These are phyloP conservation scores for Caiman crocodilus DNA, from an alignment of 2,797 vertebrate genomes.

Conservation along the genomic window DNA sequence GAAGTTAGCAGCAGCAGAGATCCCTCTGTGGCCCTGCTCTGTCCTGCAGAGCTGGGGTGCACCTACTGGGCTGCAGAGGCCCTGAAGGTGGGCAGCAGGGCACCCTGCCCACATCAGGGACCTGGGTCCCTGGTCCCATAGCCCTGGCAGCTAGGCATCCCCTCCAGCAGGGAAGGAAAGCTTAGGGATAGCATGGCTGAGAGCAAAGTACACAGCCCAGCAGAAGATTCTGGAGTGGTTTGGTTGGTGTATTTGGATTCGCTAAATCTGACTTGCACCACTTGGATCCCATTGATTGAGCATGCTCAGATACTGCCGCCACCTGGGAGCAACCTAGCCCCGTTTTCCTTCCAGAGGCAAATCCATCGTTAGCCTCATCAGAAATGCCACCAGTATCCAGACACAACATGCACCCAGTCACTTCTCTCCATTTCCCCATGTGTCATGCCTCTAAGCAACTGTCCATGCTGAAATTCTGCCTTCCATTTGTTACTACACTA, in stretches of 20 bases:
- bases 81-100: no score
- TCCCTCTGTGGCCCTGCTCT: no score
- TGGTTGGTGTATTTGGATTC: no score
- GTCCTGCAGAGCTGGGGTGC: no score
- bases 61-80: no score
- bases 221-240: no score
- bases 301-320: background rate
- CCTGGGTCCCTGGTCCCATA: no score
- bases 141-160: no score
- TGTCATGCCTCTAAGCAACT: background rate
- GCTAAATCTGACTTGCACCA: background rate
- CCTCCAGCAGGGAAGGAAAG: background rate
- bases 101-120: no score
- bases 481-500: background rate
- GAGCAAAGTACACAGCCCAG: background rate
- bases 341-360: background rate
- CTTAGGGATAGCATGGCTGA: background rate
- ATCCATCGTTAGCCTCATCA: background rate
- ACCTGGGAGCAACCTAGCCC: background rate
- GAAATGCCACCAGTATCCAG: background rate
- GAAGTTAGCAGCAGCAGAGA: no score
- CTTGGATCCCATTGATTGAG: background rate
- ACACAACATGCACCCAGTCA: background rate
- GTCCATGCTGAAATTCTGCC: background rate
- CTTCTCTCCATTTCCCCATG: background rate